These are phyloP conservation scores for Elaeidobius kamerunicus DNA, from an alignment of 2,888 invertebrate species.

Conservation along the genomic window DNA sequence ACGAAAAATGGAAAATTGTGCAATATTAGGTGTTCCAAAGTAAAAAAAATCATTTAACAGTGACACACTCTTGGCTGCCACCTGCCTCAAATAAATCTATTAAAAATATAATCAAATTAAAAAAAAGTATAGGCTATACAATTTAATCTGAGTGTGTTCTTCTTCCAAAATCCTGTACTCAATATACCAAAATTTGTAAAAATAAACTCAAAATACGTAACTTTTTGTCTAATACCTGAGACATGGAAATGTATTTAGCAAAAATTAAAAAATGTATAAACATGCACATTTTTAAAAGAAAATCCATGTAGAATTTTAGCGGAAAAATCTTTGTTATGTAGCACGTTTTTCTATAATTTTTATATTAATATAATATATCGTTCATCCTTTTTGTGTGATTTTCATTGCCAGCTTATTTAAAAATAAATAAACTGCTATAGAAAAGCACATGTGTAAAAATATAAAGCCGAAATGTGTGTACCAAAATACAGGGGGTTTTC, in stretches of 20 bases:
- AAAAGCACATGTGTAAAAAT: slow-evolving; percentile 1
- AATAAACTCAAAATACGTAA: slow-evolving; percentile 47
- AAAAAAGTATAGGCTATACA: too few species aligned
- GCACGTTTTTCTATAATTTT: slow-evolving; percentile 32
- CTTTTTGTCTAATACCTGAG: slow-evolving; percentile 37
- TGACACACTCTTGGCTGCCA: too few species aligned
- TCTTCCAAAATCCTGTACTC: slow-evolving; percentile 46
- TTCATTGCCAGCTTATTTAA: not conserved
- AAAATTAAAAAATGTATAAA: slow-evolving; percentile 43
- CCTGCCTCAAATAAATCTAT: too few species aligned
- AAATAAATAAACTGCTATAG: too few species aligned
- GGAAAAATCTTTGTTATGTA: slow-evolving; percentile 26
- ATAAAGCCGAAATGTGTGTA: not conserved
- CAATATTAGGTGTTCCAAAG: slow-evolving; percentile 18
- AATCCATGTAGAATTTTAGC: slow-evolving; percentile 46
- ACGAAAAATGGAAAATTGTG: slow-evolving; percentile 22
- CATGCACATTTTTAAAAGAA: slow-evolving; percentile 50
- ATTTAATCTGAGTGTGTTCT: slow-evolving; percentile 30
- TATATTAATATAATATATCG: too few species aligned
- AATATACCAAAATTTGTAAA: slow-evolving; percentile 47
- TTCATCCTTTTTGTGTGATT: slow-evolving; percentile 33
- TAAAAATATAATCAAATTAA: too few species aligned
- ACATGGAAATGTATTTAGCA: slow-evolving; percentile 41
- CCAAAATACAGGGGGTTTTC: not conserved
- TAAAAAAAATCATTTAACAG: too few species aligned